Percentiles rank a stretch among this genome's conserved stretches.
phyloP scores from a whole-genome alignment of 2,113 vertebrate species.

The Martes martes region DNA sequence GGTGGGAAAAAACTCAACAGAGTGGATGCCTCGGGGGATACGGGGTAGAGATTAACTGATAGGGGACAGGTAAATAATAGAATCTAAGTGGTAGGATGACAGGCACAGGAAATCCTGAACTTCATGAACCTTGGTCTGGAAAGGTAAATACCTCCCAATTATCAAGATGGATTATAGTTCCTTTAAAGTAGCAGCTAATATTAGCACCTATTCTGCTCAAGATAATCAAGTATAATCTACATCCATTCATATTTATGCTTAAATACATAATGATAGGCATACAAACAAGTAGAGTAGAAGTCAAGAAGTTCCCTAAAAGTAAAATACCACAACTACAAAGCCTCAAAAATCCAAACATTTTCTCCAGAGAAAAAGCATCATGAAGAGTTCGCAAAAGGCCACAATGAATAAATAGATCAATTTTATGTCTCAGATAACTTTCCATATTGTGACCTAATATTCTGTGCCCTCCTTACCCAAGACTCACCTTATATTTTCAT shows the following conservation, averaged over 20 bases:
- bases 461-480: background rate
- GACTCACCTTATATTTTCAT: background rate
- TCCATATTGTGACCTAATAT: background rate
- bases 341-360: background rate
- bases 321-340: background rate
- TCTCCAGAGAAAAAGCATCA: background rate
- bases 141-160: background rate
- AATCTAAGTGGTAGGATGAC: background rate
- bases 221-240: background rate
- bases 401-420: background rate
- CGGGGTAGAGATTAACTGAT: background rate
- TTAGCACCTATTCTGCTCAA: background rate
- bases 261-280: background rate
- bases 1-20: background rate
- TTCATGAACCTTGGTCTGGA: background rate
- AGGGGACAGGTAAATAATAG: background rate
- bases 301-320: background rate
- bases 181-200: background rate
- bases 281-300: background rate
- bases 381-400: background rate
- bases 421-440: background rate
- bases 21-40: background rate
- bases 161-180: background rate
- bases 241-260: background rate
- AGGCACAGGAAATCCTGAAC: background rate